Conservation (phyloP, 2,797 vertebrate species). For the Denticeps clupeoides region DNA sequence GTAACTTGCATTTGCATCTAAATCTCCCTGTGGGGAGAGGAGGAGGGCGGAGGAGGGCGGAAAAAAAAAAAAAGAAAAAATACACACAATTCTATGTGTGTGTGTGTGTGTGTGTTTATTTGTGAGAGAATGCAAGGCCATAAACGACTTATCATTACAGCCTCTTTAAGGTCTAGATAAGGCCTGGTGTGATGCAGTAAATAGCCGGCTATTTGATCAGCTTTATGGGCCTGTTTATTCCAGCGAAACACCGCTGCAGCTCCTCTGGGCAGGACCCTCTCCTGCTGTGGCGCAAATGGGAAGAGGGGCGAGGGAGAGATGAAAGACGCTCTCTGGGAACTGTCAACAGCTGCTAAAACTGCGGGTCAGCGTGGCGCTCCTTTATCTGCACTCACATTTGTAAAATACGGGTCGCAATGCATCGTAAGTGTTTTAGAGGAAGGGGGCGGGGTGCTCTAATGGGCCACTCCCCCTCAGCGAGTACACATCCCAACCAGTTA, state of each 20-base stretch:
- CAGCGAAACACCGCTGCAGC: conserved; percentile 19
- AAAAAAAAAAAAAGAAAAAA: no score
- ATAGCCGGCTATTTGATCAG: conserved; percentile 29
- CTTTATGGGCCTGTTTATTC: conserved; percentile 30
- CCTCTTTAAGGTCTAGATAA: conserved; percentile 34
- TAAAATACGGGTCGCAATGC: conserved; percentile 4
- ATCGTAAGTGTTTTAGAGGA: neutral
- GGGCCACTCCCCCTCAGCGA: no score
- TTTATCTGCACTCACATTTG: conserved; percentile 28
- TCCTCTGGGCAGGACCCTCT: conserved; percentile 22
- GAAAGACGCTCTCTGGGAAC: conserved; percentile 23
- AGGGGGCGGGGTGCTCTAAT: no score
- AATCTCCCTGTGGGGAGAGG: no score
- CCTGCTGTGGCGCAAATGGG: conserved; percentile 44
- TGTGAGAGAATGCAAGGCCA: neutral
- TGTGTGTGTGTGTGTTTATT: conserved; percentile 4
- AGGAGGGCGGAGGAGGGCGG: no score
- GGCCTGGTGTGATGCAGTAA: conserved; percentile 27
- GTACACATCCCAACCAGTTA: no score
- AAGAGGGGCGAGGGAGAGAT: conserved; percentile 31
- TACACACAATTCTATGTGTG: no score
- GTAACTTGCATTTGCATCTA: no score
- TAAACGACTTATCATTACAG: conserved; percentile 4
- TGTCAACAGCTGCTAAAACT: conserved; percentile 34
- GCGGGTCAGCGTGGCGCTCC: conserved; percentile 17